These are phyloP conservation scores for Thereuonema tuberculata DNA, from an alignment of 1,140 invertebrate genomes.

Conservation along the genomic window DNA sequence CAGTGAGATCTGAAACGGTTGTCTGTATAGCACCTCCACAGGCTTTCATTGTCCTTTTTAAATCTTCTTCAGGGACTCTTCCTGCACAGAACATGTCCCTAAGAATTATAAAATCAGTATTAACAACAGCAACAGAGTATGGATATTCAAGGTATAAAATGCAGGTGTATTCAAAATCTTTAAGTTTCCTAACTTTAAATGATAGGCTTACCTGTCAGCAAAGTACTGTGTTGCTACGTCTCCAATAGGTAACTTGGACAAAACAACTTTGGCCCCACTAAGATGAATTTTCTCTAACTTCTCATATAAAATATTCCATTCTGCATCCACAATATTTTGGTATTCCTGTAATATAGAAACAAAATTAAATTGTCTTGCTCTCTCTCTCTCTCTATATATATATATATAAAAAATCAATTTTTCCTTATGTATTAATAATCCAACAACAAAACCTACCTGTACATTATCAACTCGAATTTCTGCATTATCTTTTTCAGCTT, in stretches of 20 bases:
- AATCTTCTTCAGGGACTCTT: constrained; percentile 88
- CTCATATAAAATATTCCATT: constrained; percentile 98
- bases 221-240: constrained; percentile 99
- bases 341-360: too few species aligned
- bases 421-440: too few species aligned
- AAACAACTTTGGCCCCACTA: constrained; percentile 91
- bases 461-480: constrained; percentile 90
- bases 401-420: too few species aligned
- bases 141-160: too few species aligned
- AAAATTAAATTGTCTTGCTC: too few species aligned
- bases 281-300: too few species aligned
- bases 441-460: constrained; percentile 33
- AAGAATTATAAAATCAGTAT: not conserved
- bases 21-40: constrained; percentile 92
- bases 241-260: constrained; percentile 96
- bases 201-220: constrained; percentile 88
- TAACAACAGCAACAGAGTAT: too few species aligned
- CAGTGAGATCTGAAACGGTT: constrained; percentile 71
- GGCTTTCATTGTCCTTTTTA: constrained; percentile 90
- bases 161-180: too few species aligned
- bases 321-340: constrained; percentile 95
- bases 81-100: constrained; percentile 99
- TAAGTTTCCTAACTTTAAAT: too few species aligned
- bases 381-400: too few species aligned
- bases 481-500: constrained; percentile 96